Evolutionary conservation across 2,113 vertebrate genomes (phyloP).

Genomic region (Oreocharis arfaki): DNA sequence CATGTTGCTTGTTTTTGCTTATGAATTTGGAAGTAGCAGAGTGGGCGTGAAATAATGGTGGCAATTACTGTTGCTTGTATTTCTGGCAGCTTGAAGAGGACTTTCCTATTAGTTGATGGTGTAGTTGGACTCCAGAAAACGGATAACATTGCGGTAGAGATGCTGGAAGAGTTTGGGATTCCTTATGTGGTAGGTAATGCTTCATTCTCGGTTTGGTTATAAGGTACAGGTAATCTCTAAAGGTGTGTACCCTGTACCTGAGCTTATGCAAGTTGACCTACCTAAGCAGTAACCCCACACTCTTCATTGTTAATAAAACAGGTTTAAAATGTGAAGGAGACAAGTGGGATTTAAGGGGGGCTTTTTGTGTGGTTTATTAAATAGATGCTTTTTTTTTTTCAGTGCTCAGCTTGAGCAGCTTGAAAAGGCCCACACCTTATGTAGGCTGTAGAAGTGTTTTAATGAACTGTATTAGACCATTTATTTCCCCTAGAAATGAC

Average conservation of each 20-base stretch:
- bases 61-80: background rate
- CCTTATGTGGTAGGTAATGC: conserved; percentile 86
- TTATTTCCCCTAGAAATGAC: background rate
- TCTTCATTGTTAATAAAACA: background rate
- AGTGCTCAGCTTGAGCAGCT: background rate
- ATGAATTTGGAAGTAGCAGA: background rate
- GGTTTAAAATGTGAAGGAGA: background rate
- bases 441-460: background rate
- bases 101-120: conserved; percentile 89
- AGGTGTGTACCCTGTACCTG: background rate
- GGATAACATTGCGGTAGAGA: conserved; percentile 86
- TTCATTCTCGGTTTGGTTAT: background rate
- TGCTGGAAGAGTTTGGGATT: conserved; percentile 90
- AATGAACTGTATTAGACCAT: background rate
- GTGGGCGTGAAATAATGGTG: background rate
- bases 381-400: background rate
- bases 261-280: background rate
- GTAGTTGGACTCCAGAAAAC: conserved; percentile 80
- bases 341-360: background rate
- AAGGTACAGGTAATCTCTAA: background rate
- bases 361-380: background rate
- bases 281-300: background rate
- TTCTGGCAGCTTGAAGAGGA: conserved; percentile 84
- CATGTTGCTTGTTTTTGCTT: background rate
- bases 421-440: background rate